These are phyloP conservation scores for Temnothorax curvispinosus DNA, from an alignment of 1,140 invertebrate genomes.

Conservation along the genomic window DNA sequence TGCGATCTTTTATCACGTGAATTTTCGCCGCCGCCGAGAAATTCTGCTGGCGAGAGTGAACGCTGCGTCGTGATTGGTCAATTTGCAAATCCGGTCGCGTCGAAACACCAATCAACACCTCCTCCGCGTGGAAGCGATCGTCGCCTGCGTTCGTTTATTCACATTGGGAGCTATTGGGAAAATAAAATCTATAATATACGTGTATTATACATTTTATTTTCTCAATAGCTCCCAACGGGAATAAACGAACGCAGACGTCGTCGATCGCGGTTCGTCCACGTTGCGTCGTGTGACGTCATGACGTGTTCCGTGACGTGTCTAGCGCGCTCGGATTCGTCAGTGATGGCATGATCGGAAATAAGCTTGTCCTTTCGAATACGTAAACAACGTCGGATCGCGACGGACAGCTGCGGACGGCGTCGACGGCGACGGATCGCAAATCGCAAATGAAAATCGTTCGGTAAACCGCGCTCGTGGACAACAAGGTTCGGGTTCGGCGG, in stretches of 20 bases:
- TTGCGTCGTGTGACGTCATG: neutral
- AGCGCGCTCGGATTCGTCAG: neutral
- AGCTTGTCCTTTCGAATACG: neutral
- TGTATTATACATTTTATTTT: too few relatives aligned
- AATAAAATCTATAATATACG: too few relatives aligned
- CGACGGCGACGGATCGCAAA: neutral
- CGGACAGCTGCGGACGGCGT: too few relatives aligned
- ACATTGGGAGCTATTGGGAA: too few relatives aligned
- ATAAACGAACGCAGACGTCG: neutral
- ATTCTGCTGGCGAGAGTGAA: neutral
- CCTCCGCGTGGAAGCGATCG: neutral
- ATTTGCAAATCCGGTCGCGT: neutral
- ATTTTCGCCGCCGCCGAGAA: neutral
- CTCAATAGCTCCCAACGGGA: too few relatives aligned
- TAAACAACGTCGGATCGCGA: slow-evolving; percentile 1
- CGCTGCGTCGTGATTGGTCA: neutral
- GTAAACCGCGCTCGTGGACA: neutral
- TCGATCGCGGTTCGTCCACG: neutral
- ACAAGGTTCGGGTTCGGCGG: too few relatives aligned
- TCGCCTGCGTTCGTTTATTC: too few relatives aligned
- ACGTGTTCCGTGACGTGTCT: neutral
- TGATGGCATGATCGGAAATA: neutral
- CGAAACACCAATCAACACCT: neutral
- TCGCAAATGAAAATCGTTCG: neutral
- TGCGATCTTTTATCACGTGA: neutral